Percentiles rank a stretch among this genome's conserved stretches.
Evolutionary conservation across 2,888 invertebrate genomes (phyloP).

Genomic region (Incurvaria masculella): DNA sequence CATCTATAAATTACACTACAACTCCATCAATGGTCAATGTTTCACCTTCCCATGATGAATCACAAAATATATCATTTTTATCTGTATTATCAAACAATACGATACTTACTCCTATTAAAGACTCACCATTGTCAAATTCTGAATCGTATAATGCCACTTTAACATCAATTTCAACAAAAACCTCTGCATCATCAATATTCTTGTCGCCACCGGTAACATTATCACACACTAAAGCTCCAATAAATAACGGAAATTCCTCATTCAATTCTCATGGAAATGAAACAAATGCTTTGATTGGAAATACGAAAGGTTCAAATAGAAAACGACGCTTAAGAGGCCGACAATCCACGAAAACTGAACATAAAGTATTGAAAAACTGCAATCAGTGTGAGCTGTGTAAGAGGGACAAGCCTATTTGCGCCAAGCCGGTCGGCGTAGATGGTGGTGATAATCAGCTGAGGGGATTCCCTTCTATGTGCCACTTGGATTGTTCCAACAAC

Average conservation of each 20-base stretch:
- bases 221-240: background rate
- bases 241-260: too few relatives aligned
- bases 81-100: too few relatives aligned
- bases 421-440: conserved; percentile 28
- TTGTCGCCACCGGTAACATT: background rate
- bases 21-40: too few relatives aligned
- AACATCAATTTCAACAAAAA: background rate
- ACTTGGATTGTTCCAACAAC: conserved; percentile 48
- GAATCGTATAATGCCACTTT: too few relatives aligned
- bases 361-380: background rate
- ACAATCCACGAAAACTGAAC: too few relatives aligned
- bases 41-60: too few relatives aligned
- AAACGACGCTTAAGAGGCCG: background rate
- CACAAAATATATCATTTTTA: too few relatives aligned
- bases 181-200: background rate
- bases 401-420: conserved; percentile 35
- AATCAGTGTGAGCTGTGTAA: conserved; percentile 6
- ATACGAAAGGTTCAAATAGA: background rate
- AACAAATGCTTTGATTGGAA: background rate
- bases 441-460: conserved; percentile 35
- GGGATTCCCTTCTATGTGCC: conserved; percentile 45
- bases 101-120: background rate
- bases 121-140: too few relatives aligned
- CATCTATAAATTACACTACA: too few relatives aligned
- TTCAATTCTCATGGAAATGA: too few relatives aligned